Evolutionary conservation across 1,140 invertebrate genomes (phyloP).

Genomic region (Drosophila sp.): DNA sequence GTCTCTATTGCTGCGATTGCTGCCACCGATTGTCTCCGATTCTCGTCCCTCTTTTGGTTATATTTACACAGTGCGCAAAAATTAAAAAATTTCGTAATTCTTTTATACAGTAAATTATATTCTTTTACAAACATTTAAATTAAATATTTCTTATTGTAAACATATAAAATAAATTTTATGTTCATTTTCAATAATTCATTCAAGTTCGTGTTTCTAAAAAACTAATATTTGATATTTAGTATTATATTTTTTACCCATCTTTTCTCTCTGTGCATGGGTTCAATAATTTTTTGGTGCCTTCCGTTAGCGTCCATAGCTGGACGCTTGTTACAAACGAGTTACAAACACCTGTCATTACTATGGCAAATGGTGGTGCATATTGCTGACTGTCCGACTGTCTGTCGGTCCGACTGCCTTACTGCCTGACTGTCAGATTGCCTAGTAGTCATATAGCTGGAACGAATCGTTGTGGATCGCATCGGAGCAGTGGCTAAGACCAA

Average conservation of each 20-base stretch:
- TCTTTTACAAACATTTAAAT: neutral
- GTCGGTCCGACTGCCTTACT: no score
- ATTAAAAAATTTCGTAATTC: no score
- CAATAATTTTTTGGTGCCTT: constrained; percentile 45
- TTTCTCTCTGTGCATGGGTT: constrained; percentile 18
- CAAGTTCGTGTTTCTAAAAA: neutral
- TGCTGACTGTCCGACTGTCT: no score
- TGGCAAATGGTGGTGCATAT: constrained; percentile 60
- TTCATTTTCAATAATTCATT: no score
- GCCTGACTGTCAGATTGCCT: no score
- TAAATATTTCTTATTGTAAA: no score
- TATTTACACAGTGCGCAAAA: no score
- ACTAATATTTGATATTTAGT: neutral
- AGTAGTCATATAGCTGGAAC: constrained; percentile 1
- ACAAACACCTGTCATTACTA: constrained; percentile 83
- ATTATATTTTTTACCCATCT: neutral
- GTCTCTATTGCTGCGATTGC: no score
- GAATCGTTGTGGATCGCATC: neutral
- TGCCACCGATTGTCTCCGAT: constrained; percentile 60
- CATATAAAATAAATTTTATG: no score
- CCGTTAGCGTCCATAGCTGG: constrained; percentile 59
- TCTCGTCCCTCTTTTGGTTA: constrained; percentile 4
- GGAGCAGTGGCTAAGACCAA: constrained; percentile 9
- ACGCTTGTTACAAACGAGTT: constrained; percentile 70
- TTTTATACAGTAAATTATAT: neutral